Evolutionary conservation across 2,888 invertebrate species (phyloP), one percentile per base, ranked within the genome.

Genomic region (Tholera decimalis): DNA sequence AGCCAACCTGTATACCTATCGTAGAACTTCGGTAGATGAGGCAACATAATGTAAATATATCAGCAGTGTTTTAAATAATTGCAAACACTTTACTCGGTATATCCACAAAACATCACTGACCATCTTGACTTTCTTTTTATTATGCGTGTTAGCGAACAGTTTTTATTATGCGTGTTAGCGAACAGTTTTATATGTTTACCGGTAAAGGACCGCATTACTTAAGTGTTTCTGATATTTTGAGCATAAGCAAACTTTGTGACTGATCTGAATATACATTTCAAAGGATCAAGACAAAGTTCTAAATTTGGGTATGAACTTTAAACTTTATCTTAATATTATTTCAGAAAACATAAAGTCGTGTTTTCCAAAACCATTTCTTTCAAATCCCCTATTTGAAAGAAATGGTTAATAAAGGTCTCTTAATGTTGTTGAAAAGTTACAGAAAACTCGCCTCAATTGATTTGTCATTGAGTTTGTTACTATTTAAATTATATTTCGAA

Each of bases 401-500:
- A 3, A 35, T 13, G 15, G 30, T n/a, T n/a, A n/a, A n/a, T n/a
- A n/a, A n/a, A 22, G 15, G 18, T 35, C 9, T 51, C 51, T 30
- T 35, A 41, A 63, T 63, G 35, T 46, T 24, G 15, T 24, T 15
- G 6, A 9, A 4, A 11, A 41, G 49, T 33, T 24, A 55, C 50
- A 22, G 22, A 63, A 71, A 71, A 47, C 11, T 62, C 24, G 62
- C 30, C 26, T 41, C 43, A 43, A 69, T 41, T 41, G 35, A 41
- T 63, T 69, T 51, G 22, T 50, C 33, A 33, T 55, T 70, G 39
- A 41, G 24, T 63, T 15, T 47, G 20, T 22, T 35, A 11, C 9
- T 15, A 22, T 20, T 39, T n/a, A 28, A n/a, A 47, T 46, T 6
- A 44, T 30, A 18, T 30, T 53, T 55, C 7, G 9, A 4, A 22